These are phyloP conservation scores for Vanessa atalanta DNA, from an alignment of 1,140 invertebrate genomes.

Conservation along the genomic window DNA sequence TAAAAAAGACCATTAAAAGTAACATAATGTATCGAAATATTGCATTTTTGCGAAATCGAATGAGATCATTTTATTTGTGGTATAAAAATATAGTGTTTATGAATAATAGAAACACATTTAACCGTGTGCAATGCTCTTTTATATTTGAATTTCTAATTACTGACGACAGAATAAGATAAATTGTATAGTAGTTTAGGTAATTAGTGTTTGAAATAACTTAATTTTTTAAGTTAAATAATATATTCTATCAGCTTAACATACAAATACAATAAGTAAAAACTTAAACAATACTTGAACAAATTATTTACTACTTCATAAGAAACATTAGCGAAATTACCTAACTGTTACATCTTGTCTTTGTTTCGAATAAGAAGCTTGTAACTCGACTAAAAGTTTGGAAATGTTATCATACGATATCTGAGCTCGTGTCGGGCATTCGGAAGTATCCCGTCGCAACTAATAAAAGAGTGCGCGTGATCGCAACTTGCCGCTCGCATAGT, in stretches of 20 bases:
- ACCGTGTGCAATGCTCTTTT: too few species aligned
- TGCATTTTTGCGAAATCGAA: too few species aligned
- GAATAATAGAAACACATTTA: too few species aligned
- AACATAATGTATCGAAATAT: too few species aligned
- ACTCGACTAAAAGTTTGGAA: constrained; percentile 36
- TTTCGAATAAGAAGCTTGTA: constrained; percentile 36
- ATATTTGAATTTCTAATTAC: too few species aligned
- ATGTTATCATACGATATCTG: constrained; percentile 40
- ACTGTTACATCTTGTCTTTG: constrained; percentile 33
- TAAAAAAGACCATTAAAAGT: too few species aligned
- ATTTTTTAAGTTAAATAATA: too few species aligned
- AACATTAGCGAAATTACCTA: constrained; percentile 23
- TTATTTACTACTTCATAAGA: constrained; percentile 2
- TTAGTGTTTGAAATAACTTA: too few species aligned
- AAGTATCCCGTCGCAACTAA: constrained; percentile 40
- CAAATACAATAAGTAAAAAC: not conserved
- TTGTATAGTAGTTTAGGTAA: too few species aligned
- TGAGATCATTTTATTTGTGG: too few species aligned
- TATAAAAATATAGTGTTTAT: too few species aligned
- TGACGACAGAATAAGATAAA: too few species aligned
- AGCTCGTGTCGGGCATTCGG: constrained; percentile 38
- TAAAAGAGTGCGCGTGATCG: constrained; percentile 40
- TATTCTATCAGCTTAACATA: not conserved
- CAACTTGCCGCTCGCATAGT: constrained; percentile 34
- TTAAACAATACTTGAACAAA: constrained; percentile 5